A percentile compares a stretch with the other conserved stretches of the same genome.
Conservation (phyloP, 2,797 vertebrate species). For the Intellagama lesueurii region DNA sequence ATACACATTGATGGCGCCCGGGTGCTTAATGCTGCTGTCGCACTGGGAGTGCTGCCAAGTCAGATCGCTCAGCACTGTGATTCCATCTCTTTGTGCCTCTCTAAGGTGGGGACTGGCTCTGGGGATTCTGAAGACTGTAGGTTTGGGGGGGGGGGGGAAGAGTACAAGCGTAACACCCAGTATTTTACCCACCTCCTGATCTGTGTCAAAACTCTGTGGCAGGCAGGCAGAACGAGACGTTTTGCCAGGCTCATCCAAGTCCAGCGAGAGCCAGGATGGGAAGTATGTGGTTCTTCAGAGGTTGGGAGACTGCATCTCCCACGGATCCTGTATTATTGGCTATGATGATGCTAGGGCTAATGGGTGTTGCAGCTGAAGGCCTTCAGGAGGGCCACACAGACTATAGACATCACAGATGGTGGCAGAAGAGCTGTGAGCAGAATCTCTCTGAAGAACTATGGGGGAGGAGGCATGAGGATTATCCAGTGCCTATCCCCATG, state of each 20-base stretch:
- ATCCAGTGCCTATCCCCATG: neutral
- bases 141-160: neutral
- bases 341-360: neutral
- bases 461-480: neutral
- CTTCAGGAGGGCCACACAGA: neutral
- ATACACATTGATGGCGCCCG: constrained; percentile 88
- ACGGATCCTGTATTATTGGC: neutral
- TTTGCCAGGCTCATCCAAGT: neutral
- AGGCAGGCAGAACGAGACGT: no score
- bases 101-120: constrained; percentile 80
- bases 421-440: neutral
- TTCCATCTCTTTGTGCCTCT: constrained; percentile 88
- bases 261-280: neutral
- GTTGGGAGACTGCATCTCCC: neutral
- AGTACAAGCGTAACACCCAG: no score
- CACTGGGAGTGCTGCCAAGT: constrained; percentile 76
- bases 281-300: no score
- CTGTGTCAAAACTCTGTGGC: neutral
- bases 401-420: neutral
- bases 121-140: neutral
- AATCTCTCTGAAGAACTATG: no score
- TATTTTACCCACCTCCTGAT: neutral
- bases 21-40: constrained; percentile 85
- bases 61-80: constrained; percentile 84
- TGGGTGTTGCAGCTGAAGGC: neutral